A percentile compares a stretch with the other conserved stretches of the same genome.
Evolutionary conservation across 2,113 vertebrate genomes (phyloP).

Genomic region (Callipepla squamata): DNA sequence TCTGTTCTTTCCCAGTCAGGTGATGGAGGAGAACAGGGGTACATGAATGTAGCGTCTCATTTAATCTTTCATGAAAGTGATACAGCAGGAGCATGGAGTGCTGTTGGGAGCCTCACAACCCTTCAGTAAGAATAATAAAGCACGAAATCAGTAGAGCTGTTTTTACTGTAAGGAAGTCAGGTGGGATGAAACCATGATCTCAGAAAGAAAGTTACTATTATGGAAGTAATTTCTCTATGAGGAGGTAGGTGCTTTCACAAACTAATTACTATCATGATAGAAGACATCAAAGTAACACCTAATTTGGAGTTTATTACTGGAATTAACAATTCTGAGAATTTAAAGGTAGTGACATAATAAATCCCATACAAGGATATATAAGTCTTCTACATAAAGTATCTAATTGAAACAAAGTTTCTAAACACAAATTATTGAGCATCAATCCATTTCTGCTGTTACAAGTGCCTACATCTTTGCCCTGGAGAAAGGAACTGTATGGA

Average conservation of each 20-base stretch:
- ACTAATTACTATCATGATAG: not conserved
- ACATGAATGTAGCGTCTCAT: not conserved
- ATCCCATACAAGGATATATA: not conserved
- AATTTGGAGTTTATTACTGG: not conserved
- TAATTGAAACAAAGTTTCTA: not conserved
- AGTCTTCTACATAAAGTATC: not conserved
- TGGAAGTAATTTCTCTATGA: not conserved
- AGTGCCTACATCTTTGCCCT: not conserved
- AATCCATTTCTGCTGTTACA: not conserved
- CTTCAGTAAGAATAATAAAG: not conserved
- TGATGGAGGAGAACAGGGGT: not conserved
- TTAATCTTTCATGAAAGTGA: not conserved
- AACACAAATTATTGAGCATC: not conserved
- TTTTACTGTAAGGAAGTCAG: not conserved
- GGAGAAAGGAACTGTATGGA: not conserved
- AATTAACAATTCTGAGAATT: not conserved
- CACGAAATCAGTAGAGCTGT: not conserved
- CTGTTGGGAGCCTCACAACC: not conserved
- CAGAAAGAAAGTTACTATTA: not conserved
- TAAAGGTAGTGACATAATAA: not conserved
- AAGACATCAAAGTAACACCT: not conserved
- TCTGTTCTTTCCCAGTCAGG: not conserved
- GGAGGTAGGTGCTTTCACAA: not conserved
- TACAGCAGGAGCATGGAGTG: accelerated
- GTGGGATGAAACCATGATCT: not conserved